Evolutionary conservation across 2,888 invertebrate species (phyloP), one percentile per base, ranked within the genome.

Genomic region (Galerucella nymphaeae): DNA sequence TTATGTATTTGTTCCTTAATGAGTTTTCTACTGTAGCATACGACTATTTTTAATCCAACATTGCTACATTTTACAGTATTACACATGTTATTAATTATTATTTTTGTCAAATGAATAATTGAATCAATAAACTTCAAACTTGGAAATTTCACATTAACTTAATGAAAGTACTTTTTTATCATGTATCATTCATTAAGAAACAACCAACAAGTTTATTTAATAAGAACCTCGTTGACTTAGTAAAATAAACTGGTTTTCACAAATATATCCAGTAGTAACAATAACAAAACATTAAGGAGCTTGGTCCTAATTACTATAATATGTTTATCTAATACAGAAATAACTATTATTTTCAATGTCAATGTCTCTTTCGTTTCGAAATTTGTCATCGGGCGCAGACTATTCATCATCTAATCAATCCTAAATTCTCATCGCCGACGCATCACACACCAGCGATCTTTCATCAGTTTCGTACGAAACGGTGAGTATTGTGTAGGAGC

Each of bases 391-490:
- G 53, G 18, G n/a, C 9, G 53, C 18, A 58, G 38, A 50, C 62
- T 50, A 68, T 68, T 68, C 68, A 68, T 68, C 68, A 68, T 68
- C 68, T n/a, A 53, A 68, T 68, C 53, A 30, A 53, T 61, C 62
- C 16, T 23, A 48, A 68, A 53, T 50, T 68, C 68, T 38, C 68
- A 61, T 68, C 68, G 62, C 61, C 68, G 62, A 61, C 68, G 50
- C 50, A 38, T 68, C 62, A 61, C 61, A 68, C 61, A 53, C 61
- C 23, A 61, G 23, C 61, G 41, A 68, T 68, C 68, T 68, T 61
- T 68, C 68, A 68, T 20, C 68, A 53, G 41, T 41, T 48, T 38
- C 55, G 61, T 0, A 18, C 2, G 16, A 14, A 58, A 58, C 11
- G 14, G 58, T 58, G 8, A 53, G 67, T 53, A 62, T 62, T 68